Evolutionary conservation across 2,797 vertebrate species (phyloP).

Genomic region (Sphaeramia orbicularis): DNA sequence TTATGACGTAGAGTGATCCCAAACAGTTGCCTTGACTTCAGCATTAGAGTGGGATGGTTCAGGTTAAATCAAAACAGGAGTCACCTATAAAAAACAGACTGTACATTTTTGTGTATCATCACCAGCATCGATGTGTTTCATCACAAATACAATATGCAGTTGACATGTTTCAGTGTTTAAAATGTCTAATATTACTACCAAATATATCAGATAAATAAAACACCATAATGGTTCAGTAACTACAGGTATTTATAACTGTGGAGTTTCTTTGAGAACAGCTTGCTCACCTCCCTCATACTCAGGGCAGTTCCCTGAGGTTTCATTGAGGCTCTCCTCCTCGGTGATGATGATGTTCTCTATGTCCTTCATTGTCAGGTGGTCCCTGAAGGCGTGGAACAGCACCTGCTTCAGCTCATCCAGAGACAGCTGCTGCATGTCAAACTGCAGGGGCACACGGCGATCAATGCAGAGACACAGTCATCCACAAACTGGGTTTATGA

Average conservation of each 20-base stretch:
- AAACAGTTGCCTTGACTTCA: too few relatives aligned
- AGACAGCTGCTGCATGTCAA: constrained; percentile 99
- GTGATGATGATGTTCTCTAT: constrained; percentile 99
- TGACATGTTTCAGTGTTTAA: too few relatives aligned
- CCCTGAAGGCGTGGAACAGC: constrained; percentile 97
- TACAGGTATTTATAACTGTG: constrained; percentile 7
- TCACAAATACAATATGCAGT: too few relatives aligned
- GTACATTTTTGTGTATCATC: too few relatives aligned
- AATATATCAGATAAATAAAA: not conserved
- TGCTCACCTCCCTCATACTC: constrained; percentile 95
- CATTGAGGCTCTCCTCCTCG: constrained; percentile 97
- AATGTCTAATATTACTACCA: not conserved
- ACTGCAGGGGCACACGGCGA: constrained; percentile 84
- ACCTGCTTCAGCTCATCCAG: constrained; percentile 99
- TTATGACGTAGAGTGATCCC: too few relatives aligned
- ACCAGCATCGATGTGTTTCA: too few relatives aligned
- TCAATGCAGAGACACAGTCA: constrained; percentile 61
- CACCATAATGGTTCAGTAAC: not conserved
- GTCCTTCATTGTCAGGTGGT: constrained; percentile 99
- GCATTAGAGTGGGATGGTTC: too few relatives aligned
- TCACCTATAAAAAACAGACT: too few relatives aligned
- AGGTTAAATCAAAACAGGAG: too few relatives aligned
- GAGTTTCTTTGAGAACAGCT: constrained; percentile 14
- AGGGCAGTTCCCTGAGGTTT: constrained; percentile 96
- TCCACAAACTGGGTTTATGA: constrained; percentile 33